Base-by-base conservation (phyloP, 2,113 vertebrate genomes). In the Marmota flaviventris region DNA sequence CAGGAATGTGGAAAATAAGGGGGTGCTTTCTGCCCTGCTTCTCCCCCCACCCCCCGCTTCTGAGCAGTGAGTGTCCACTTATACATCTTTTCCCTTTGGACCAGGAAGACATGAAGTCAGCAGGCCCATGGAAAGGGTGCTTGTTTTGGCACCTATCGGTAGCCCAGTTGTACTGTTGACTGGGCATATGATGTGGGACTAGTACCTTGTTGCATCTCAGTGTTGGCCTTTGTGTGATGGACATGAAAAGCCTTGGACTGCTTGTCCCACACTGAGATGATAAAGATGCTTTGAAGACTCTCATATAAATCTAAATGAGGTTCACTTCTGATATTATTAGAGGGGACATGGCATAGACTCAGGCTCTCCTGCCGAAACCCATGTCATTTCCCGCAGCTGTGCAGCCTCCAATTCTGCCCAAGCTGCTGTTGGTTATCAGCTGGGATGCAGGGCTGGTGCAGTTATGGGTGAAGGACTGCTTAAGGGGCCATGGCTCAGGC, bases 401-500 rank as follows among this genome's bases (percentile, higher is more conserved):
- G 13, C 2, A 7, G 13, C 58, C 9, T 24, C 51, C 5, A n/a
- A 11, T 58, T 37, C 37, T 81, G 75, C 87, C 34, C 13, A n/a
- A 18, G 39, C 77, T 81, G 61, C 48, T 67, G 10, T 8, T 45
- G 75, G n/a, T 39, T 56, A n/a, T 12, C 9, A n/a, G 20, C 48
- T 37, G 69, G 73, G 79, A 63, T 16, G 32, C 42, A 56, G 85
- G 75, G 65, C 22, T n/a, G 34, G 63, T 25, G 73, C 76, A 67
- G 73, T 61, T 72, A 72, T 2, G 1, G 6, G 13, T 75, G 61
- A 93, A 96, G 76, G 88, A 34, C 95, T 84, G 27, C 84, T 39
- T 4, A 10, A 69, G 76, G 8, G 20, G 63, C 10, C 17, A 34
- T 73, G 11, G 73, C 77, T 84, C 93, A 95, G 1, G 42, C 85